These are phyloP conservation scores for Microcebus lehilahytsara DNA, from an alignment of 2,113 vertebrate species.

Conservation along the genomic window DNA sequence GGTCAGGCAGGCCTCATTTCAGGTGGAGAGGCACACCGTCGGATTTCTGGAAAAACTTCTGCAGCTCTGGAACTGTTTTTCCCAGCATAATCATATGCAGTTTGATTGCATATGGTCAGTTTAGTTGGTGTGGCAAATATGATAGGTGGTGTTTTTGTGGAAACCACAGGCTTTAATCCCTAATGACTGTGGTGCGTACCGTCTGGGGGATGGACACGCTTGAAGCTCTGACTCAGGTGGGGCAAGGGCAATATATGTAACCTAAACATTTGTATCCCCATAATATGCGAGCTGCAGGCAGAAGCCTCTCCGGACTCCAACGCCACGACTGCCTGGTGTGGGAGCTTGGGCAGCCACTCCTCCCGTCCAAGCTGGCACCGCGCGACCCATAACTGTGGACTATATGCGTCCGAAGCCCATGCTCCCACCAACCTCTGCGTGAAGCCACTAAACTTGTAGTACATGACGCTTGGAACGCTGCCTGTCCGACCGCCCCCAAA, in stretches of 20 bases:
- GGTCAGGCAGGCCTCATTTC: conserved; percentile 92
- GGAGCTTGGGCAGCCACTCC: not conserved
- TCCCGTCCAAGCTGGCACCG: no score
- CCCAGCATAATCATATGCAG: conserved; percentile 81
- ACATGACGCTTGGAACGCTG: no score
- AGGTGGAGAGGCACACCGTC: conserved; percentile 92
- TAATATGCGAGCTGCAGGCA: not conserved
- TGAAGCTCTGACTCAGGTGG: no score
- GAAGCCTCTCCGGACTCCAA: not conserved
- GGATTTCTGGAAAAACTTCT: conserved; percentile 92
- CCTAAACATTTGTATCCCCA: no score
- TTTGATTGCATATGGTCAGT: conserved; percentile 55
- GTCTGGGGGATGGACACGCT: no score
- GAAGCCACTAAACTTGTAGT: no score
- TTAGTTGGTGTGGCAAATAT: conserved; percentile 91
- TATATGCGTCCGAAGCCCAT: no score
- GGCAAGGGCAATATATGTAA: no score
- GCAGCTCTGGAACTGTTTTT: conserved; percentile 92
- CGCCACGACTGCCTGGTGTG: not conserved
- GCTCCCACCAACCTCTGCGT: no score
- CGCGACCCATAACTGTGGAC: conserved; percentile 78
- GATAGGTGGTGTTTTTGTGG: conserved; percentile 86
- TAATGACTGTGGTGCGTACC: no score
- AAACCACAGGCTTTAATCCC: conserved; percentile 88
- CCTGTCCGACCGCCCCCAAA: no score